These are phyloP conservation scores for Dioctria rufipes DNA, from an alignment of 2,888 invertebrate species.

Conservation along the genomic window DNA sequence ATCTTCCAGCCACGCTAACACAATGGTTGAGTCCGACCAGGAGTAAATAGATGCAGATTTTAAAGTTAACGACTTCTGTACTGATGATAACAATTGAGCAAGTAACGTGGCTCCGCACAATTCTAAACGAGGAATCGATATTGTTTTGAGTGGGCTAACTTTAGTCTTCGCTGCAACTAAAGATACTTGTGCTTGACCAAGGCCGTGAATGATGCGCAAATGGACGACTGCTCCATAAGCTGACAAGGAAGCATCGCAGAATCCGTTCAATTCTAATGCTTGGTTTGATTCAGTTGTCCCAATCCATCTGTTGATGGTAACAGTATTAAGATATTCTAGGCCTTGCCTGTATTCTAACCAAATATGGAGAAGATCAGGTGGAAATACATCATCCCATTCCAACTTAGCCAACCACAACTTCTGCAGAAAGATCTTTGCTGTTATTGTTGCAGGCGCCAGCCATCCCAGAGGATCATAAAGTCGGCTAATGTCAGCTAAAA, in stretches of 20 bases:
- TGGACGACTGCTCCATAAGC: neutral
- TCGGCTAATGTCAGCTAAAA: neutral
- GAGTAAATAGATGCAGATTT: too few species aligned
- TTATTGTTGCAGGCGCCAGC: constrained; percentile 6
- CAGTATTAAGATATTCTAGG: neutral
- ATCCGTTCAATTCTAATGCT: neutral
- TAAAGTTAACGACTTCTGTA: too few species aligned
- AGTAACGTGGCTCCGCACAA: neutral
- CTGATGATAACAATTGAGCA: too few species aligned
- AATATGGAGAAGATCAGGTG: neutral
- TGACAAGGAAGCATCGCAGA: neutral
- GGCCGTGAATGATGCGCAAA: neutral
- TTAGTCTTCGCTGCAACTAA: neutral
- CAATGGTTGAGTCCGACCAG: too few species aligned
- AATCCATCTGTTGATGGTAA: neutral
- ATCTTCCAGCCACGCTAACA: too few species aligned
- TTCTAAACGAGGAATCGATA: neutral
- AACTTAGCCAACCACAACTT: constrained; percentile 7
- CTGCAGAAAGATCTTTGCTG: constrained; percentile 21
- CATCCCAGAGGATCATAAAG: constrained; percentile 24
- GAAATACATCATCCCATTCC: constrained; percentile 4
- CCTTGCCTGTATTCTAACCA: neutral
- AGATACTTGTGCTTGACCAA: neutral
- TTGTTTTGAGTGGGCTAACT: neutral
- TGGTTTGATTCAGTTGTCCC: neutral